Percentiles rank a stretch among this genome's conserved stretches.
phyloP scores from a whole-genome alignment of 2,113 vertebrate species.

The Potamarius usumacintae region DNA sequence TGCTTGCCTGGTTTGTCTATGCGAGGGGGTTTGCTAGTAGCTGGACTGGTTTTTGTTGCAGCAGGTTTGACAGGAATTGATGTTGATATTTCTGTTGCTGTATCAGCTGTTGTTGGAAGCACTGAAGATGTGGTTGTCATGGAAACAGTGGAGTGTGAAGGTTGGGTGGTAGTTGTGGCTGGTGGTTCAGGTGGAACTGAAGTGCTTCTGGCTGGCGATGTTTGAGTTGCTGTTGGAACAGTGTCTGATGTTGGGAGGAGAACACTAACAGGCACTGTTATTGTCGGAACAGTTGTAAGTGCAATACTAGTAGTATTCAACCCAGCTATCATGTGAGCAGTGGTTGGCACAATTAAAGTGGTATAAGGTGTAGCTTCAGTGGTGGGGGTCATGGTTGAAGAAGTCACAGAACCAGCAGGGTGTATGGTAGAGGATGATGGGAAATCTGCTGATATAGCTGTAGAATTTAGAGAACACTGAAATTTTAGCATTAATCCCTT shows the following conservation, averaged over 20 bases:
- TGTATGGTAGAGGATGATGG: background rate
- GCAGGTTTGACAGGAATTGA: slow-evolving; percentile 10
- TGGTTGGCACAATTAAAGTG: background rate
- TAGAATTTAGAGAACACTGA: background rate
- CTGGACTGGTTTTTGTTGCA: slow-evolving; percentile 17
- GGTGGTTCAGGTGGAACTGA: background rate
- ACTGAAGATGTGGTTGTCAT: background rate
- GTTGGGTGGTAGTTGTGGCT: slow-evolving; percentile 9
- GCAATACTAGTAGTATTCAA: background rate
- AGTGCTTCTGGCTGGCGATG: background rate
- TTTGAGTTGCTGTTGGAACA: slow-evolving; percentile 4
- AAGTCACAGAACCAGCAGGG: slow-evolving; percentile 3
- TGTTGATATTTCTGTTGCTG: background rate
- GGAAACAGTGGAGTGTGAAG: background rate
- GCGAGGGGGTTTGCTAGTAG: slow-evolving; percentile 8
- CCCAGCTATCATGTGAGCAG: background rate
- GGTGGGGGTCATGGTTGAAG: background rate
- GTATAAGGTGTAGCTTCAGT: slow-evolving; percentile 8
- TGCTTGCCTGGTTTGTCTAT: slow-evolving; percentile 55
- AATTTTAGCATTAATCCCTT: background rate
- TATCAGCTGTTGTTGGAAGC: background rate
- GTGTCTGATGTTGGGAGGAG: background rate
- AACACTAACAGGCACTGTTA: background rate
- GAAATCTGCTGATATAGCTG: slow-evolving; percentile 10
- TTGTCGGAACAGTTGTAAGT: background rate